These are phyloP conservation scores for Halcyon badia DNA, from an alignment of 2,797 vertebrate species.

Conservation along the genomic window DNA sequence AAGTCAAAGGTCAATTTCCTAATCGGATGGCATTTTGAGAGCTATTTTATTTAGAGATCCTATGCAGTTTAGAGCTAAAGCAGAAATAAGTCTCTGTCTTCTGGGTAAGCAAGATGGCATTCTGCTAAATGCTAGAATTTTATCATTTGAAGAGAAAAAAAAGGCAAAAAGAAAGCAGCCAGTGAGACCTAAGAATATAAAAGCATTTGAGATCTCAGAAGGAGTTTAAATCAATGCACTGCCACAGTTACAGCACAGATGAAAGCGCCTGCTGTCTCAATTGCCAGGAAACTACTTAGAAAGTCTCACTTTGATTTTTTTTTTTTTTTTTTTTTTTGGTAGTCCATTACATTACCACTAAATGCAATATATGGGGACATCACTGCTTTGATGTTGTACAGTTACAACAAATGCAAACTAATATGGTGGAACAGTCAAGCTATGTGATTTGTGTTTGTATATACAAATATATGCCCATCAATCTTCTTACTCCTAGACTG, in stretches of 20 bases:
- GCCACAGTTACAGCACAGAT: conserved; percentile 87
- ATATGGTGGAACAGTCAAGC: conserved; percentile 77
- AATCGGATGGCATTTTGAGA: conserved; percentile 60
- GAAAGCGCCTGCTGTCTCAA: conserved; percentile 88
- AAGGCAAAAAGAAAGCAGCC: conserved; percentile 75
- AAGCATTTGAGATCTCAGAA: conserved; percentile 89
- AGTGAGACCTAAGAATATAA: conserved; percentile 82
- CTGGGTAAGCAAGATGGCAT: conserved; percentile 75
- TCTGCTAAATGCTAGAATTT: conserved; percentile 84
- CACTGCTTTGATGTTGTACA: conserved; percentile 84
- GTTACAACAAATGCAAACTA: conserved; percentile 82
- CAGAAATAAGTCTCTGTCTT: conserved; percentile 77
- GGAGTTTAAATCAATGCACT: conserved; percentile 89
- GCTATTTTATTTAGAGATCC: conserved; percentile 65
- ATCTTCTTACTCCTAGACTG: conserved; percentile 6
- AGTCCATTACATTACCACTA: conserved; percentile 84
- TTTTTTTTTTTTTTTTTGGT: conserved; percentile 77
- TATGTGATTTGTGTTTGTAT: conserved; percentile 68
- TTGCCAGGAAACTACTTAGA: conserved; percentile 89
- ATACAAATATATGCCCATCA: conserved; percentile 70
- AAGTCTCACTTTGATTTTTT: conserved; percentile 87
- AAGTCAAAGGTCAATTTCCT: conserved; percentile 70
- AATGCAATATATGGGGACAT: conserved; percentile 82
- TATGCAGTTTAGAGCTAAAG: conserved; percentile 77
- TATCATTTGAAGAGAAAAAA: conserved; percentile 74